Conservation (phyloP, 2,888 invertebrate genomes). For the Caenorhabditis afra region DNA sequence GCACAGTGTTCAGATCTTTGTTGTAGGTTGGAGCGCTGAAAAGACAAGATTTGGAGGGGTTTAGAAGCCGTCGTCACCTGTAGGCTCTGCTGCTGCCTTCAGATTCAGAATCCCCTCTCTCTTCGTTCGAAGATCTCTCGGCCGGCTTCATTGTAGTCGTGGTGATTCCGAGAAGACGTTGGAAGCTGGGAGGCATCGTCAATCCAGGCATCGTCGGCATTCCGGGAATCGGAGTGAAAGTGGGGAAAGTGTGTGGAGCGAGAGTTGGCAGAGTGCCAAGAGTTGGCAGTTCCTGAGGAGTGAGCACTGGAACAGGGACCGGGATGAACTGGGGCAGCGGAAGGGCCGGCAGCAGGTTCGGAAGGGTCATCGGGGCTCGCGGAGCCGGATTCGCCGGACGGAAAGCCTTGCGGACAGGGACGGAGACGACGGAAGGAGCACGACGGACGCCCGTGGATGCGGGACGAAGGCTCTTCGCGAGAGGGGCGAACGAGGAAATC, state of each 20-base stretch:
- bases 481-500: constrained; percentile 49
- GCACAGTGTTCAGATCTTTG: constrained; percentile 56
- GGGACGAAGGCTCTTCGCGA: constrained; percentile 55
- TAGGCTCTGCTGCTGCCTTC: constrained; percentile 24
- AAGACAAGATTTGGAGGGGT: too few species aligned
- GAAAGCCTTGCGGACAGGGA: constrained; percentile 22
- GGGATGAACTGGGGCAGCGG: constrained; percentile 58
- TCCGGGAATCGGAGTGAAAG: constrained; percentile 60
- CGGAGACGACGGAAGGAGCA: constrained; percentile 48
- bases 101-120: constrained; percentile 16
- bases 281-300: constrained; percentile 42
- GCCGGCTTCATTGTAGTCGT: constrained; percentile 63
- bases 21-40: constrained; percentile 39
- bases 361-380: constrained; percentile 42
- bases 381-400: constrained; percentile 20
- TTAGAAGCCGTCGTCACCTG: too few species aligned
- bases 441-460: constrained; percentile 63
- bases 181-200: constrained; percentile 69
- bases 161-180: constrained; percentile 67
- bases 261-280: constrained; percentile 41
- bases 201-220: constrained; percentile 67
- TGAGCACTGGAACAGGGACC: constrained; percentile 54
- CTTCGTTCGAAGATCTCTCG: constrained; percentile 19
- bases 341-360: constrained; percentile 33
- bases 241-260: constrained; percentile 61